Evolutionary conservation across 2,113 vertebrate genomes (phyloP), one percentile per base, ranked within the genome.

Genomic region (Pyxicephalus adspersus): DNA sequence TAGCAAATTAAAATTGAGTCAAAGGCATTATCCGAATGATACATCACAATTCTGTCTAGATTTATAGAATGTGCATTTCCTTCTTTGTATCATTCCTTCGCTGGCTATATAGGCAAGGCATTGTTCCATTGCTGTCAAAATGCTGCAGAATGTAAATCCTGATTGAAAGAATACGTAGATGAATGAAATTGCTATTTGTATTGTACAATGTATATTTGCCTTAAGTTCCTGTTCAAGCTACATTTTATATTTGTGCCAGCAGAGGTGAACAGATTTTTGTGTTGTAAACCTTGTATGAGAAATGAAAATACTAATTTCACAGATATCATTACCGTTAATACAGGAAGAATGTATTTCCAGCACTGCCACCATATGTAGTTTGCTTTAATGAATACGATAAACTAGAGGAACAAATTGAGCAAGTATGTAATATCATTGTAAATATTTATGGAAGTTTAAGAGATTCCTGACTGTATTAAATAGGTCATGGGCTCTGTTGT

Each of bases 371-470:
- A 50, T 81, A 81, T 81, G 79, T 64, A 60, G 79, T 45, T 81
- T 65, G 28, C 60, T 74, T 81, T 81, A 81, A 81, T 81, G 68
- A 81, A 81, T 81, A 81, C 74, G 79, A 81, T 74, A 81, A 81
- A 74, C 79, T 65, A 81, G 79, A 65, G 58, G 70, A 81, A 34
- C 79, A 81, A 81, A 81, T 74, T 81, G 79, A 81, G 79, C 79
- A 74, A 81, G 79, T 65, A 57, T 81, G 74, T 74, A 65, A 81
- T 65, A 81, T 81, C 64, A 73, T 74, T 81, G 79, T 74, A 70
- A 81, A 81, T 81, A 81, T 81, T 81, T 81, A 81, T 81, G 79
- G 70, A 81, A 20, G 79, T 58, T 81, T 74, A 81, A 81, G 20
- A 81, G 68, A 81, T 81, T 81, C 64, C 29, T 81, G 79, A 74